Conservation (phyloP, 2,113 vertebrate species). For the Thalassoma bifasciatum region DNA sequence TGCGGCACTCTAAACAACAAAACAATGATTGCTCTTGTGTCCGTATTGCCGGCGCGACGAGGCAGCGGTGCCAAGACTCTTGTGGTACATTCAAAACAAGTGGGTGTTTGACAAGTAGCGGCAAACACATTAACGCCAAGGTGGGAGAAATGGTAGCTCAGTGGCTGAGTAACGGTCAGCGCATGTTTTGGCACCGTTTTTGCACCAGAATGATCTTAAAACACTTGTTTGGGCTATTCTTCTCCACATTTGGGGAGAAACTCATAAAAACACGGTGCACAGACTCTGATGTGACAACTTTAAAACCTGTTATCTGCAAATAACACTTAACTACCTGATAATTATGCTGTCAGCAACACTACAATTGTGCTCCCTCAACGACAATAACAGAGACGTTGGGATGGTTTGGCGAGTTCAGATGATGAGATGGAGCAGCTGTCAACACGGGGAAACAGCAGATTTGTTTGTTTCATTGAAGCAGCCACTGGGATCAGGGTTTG, state of each 20-base stretch:
- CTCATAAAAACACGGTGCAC: not conserved
- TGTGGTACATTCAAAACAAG: slow-evolving; percentile 78
- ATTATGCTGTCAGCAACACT: slow-evolving; percentile 58
- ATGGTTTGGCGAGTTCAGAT: slow-evolving; percentile 49
- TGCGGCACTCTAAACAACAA: slow-evolving; percentile 71
- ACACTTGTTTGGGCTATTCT: slow-evolving; percentile 1
- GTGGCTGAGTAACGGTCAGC: slow-evolving; percentile 55
- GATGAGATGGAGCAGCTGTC: slow-evolving; percentile 67
- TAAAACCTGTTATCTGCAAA: slow-evolving; percentile 50
- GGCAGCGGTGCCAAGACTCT: slow-evolving; percentile 73
- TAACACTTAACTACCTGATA: slow-evolving; percentile 60
- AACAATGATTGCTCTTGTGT: slow-evolving; percentile 76
- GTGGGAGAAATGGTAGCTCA: slow-evolving; percentile 70
- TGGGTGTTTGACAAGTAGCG: slow-evolving; percentile 80
- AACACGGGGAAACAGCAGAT: slow-evolving; percentile 5
- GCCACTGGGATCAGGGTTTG: not conserved
- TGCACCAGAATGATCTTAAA: not conserved
- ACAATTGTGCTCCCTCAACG: slow-evolving; percentile 16
- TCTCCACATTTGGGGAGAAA: slow-evolving; percentile 9
- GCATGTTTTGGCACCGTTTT: slow-evolving; percentile 31
- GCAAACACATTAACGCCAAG: slow-evolving; percentile 74
- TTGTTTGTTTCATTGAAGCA: slow-evolving; percentile 17
- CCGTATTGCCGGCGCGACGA: slow-evolving; percentile 48
- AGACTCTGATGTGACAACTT: slow-evolving; percentile 49
- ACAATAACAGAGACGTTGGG: slow-evolving; percentile 29